Percentiles rank a stretch among this genome's conserved stretches.
phyloP scores from a whole-genome alignment of 2,888 invertebrate genomes.

The Helleia helle region DNA sequence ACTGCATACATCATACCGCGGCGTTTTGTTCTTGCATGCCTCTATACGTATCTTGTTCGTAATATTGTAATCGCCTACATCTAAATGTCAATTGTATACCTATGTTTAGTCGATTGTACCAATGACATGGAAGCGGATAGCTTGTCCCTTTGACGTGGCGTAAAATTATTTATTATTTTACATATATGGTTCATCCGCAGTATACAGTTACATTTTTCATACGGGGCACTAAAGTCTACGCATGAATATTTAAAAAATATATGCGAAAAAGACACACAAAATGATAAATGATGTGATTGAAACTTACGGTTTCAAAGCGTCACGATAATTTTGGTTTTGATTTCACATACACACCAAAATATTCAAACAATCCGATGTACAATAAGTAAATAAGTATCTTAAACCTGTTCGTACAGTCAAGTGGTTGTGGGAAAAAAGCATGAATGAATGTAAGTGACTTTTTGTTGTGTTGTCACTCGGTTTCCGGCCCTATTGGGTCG shows the following conservation, averaged over 20 bases:
- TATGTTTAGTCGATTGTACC: not conserved
- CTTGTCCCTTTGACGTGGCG: too few species aligned
- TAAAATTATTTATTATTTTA: too few species aligned
- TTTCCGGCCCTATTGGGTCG: conserved; percentile 56
- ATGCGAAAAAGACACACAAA: too few species aligned
- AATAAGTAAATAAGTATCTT: conserved; percentile 32
- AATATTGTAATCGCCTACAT: conserved; percentile 6
- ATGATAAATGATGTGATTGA: too few species aligned
- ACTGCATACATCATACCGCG: conserved; percentile 22
- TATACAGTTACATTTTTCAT: too few species aligned
- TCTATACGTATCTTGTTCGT: conserved; percentile 18
- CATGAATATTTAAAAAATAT: too few species aligned
- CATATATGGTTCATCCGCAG: too few species aligned
- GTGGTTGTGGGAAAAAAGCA: conserved; percentile 44
- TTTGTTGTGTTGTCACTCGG: conserved; percentile 68
- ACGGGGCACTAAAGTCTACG: too few species aligned
- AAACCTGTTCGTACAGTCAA: conserved; percentile 43
- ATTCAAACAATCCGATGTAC: conserved; percentile 21
- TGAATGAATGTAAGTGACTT: conserved; percentile 68
- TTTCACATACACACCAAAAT: conserved; percentile 2
- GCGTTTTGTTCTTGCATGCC: conserved; percentile 21
- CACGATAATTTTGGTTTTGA: not conserved
- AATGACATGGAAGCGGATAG: too few species aligned
- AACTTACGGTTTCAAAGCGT: too few species aligned
- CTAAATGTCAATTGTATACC: conserved; percentile 2